Evolutionary conservation across 2,113 vertebrate species (phyloP).

Genomic region (Pseudonaja textilis): DNA sequence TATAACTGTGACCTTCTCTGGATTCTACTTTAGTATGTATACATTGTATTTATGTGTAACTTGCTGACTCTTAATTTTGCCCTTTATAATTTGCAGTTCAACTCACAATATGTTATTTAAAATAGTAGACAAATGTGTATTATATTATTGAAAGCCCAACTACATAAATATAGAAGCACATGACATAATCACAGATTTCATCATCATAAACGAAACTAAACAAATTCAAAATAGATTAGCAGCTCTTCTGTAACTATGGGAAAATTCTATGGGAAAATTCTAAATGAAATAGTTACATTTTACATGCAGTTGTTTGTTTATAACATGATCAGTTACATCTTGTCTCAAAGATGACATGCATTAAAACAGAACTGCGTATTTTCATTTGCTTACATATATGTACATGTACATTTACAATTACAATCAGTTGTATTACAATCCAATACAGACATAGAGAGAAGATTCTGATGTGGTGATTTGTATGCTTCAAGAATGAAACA

Average conservation of each 20-base stretch:
- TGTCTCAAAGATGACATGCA: neutral
- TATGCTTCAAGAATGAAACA: neutral
- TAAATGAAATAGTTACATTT: neutral
- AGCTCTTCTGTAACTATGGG: neutral
- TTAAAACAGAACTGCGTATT: neutral
- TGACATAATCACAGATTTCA: neutral
- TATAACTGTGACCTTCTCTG: neutral
- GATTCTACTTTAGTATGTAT: neutral
- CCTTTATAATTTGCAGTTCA: slow-evolving; percentile 7
- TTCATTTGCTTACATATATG: neutral
- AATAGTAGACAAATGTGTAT: neutral
- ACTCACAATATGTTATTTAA: slow-evolving; percentile 11
- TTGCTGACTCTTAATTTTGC: neutral
- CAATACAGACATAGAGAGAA: neutral
- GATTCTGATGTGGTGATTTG: neutral
- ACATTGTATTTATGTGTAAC: neutral
- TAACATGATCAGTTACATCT: neutral
- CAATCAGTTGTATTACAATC: neutral
- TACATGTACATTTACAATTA: neutral
- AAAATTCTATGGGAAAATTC: neutral
- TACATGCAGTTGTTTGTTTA: neutral
- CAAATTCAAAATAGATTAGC: slow-evolving; percentile 12
- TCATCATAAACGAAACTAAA: neutral
- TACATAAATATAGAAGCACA: slow-evolving; percentile 20
- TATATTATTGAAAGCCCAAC: slow-evolving; percentile 4